Evolutionary conservation across 2,113 vertebrate species (phyloP).

Genomic region (Pao palembangensis): DNA sequence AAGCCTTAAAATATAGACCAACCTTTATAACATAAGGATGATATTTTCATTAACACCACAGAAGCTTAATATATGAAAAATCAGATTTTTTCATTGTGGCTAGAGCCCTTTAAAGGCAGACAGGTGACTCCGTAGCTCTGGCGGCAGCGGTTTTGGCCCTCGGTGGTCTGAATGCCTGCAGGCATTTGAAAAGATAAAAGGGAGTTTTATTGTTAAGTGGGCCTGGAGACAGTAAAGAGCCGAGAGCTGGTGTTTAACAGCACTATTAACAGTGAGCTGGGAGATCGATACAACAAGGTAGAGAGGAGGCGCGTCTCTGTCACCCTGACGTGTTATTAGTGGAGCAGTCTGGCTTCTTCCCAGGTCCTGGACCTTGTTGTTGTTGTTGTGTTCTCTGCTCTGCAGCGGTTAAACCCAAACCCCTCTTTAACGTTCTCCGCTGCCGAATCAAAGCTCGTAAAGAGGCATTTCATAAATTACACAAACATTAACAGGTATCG

Average conservation of each 20-base stretch:
- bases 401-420: slow-evolving; percentile 63
- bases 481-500: slow-evolving; percentile 44
- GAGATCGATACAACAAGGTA: slow-evolving; percentile 81
- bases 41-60: neutral
- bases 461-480: slow-evolving; percentile 63
- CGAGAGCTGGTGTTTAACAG: slow-evolving; percentile 82
- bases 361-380: slow-evolving; percentile 56
- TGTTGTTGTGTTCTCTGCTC: slow-evolving; percentile 60
- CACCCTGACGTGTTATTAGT: slow-evolving; percentile 80
- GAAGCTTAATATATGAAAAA: too few relatives aligned
- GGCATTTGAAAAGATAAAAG: slow-evolving; percentile 46
- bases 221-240: slow-evolving; percentile 83
- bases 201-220: slow-evolving; percentile 83
- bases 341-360: slow-evolving; percentile 65
- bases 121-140: slow-evolving; percentile 8
- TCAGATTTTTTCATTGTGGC: too few relatives aligned
- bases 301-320: slow-evolving; percentile 77
- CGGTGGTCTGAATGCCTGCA: slow-evolving; percentile 32
- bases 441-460: slow-evolving; percentile 47
- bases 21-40: neutral
- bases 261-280: slow-evolving; percentile 83
- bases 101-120: neutral
- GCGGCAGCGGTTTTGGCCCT: slow-evolving; percentile 11
- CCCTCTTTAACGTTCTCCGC: slow-evolving; percentile 18
- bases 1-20: neutral